Conservation (phyloP, 2,113 vertebrate genomes). For the Corythaeola cristata region DNA sequence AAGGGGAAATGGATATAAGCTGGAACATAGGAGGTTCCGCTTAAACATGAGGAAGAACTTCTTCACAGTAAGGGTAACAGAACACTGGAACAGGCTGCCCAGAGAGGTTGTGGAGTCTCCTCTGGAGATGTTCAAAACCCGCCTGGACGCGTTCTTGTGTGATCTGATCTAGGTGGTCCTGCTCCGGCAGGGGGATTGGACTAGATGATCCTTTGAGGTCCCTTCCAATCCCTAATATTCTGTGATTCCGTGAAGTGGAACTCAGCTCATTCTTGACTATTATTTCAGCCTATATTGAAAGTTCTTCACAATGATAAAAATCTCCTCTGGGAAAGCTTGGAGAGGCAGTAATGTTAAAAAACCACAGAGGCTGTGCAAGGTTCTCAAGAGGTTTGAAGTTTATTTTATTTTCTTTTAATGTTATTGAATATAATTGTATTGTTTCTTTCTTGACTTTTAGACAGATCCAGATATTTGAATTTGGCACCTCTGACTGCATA, state of each 20-base stretch:
- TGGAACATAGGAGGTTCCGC: too few relatives aligned
- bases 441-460: background rate
- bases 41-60: too few relatives aligned
- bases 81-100: too few relatives aligned
- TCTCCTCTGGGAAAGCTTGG: background rate
- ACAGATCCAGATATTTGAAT: background rate
- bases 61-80: too few relatives aligned
- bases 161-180: too few relatives aligned
- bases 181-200: too few relatives aligned
- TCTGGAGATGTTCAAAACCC: too few relatives aligned
- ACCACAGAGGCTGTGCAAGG: background rate
- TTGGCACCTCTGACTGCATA: background rate
- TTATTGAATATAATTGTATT: background rate
- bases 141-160: too few relatives aligned
- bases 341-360: background rate
- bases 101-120: too few relatives aligned
- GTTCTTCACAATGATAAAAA: background rate
- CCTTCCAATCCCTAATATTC: too few relatives aligned
- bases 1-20: too few relatives aligned
- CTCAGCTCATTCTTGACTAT: background rate
- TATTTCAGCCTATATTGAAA: background rate
- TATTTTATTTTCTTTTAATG: background rate
- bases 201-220: too few relatives aligned
- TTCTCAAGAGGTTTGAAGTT: background rate
- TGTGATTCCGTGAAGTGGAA: background rate